phyloP scores from a whole-genome alignment of 2,797 vertebrate genomes.

The Halcyon leucocephala region DNA sequence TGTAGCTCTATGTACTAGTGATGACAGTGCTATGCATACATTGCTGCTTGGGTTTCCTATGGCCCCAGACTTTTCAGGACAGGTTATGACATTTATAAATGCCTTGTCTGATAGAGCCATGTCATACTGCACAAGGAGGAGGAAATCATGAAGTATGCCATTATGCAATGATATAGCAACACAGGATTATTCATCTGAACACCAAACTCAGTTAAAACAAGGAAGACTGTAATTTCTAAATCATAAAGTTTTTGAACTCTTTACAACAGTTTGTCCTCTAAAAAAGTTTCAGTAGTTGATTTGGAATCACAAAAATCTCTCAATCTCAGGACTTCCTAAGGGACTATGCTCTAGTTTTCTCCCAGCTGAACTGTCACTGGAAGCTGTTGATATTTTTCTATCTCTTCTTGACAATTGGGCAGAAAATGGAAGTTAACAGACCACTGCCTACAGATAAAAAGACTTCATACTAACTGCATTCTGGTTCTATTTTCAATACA shows the following conservation, averaged over 20 bases:
- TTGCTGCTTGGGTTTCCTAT: not conserved
- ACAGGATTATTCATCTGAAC: not conserved
- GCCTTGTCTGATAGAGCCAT: not conserved
- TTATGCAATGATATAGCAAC: not conserved
- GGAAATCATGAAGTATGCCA: not conserved
- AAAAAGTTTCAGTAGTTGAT: not conserved
- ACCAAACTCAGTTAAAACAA: not conserved
- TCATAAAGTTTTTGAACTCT: not conserved
- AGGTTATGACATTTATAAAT: not conserved
- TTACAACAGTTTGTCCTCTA: not conserved
- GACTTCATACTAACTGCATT: not conserved
- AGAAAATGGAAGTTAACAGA: not conserved
- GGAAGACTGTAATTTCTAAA: not conserved
- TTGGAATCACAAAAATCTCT: not conserved
- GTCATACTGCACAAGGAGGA: not conserved
- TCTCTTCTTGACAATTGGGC: not conserved
- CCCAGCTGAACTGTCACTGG: not conserved
- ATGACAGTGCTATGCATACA: not conserved
- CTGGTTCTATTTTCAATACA: not conserved
- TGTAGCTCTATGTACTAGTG: not conserved
- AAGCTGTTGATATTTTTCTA: constrained; percentile 8
- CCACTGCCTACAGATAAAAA: not conserved
- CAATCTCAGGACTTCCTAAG: not conserved
- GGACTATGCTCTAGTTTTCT: not conserved
- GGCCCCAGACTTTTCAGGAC: not conserved